phyloP scores from a whole-genome alignment of 2,888 invertebrate genomes.

The Chloroclysta siterata region DNA sequence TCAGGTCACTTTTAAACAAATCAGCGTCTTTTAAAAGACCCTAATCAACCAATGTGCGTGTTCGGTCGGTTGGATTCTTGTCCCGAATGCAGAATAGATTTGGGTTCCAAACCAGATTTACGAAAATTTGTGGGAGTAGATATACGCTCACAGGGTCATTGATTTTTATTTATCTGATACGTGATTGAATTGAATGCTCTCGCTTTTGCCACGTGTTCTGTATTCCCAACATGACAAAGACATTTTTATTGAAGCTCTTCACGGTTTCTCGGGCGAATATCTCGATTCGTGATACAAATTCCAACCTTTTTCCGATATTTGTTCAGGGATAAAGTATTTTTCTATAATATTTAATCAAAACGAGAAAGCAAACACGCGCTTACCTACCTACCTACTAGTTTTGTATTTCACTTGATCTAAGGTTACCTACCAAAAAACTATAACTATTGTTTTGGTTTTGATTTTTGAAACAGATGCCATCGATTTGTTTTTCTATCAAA shows the following conservation, averaged over 20 bases:
- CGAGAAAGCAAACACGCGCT: not conserved
- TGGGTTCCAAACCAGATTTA: constrained; percentile 37
- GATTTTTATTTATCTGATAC: constrained; percentile 53
- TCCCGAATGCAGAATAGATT: constrained; percentile 38
- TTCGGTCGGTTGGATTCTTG: constrained; percentile 24
- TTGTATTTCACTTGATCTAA: not conserved
- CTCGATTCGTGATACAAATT: constrained; percentile 40
- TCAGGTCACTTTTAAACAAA: not conserved
- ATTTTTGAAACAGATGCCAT: not conserved
- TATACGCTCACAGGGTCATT: constrained; percentile 44
- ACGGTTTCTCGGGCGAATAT: constrained; percentile 50
- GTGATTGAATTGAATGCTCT: constrained; percentile 66
- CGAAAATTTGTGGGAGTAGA: constrained; percentile 45
- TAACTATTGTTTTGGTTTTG: not conserved
- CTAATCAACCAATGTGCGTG: constrained; percentile 15
- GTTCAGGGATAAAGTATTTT: constrained; percentile 17
- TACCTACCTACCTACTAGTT: not conserved
- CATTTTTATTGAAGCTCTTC: constrained; percentile 55
- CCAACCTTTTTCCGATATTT: constrained; percentile 35
- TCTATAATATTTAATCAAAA: constrained; percentile 10
- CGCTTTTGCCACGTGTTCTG: constrained; percentile 61
- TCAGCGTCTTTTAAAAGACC: not conserved
- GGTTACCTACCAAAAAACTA: too few relatives aligned
- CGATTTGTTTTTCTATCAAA: not conserved
- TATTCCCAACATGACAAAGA: constrained; percentile 52